Percentiles rank a stretch among this genome's conserved stretches.
Evolutionary conservation across 2,888 invertebrate genomes (phyloP).

Genomic region (Bellardia bayeri): DNA sequence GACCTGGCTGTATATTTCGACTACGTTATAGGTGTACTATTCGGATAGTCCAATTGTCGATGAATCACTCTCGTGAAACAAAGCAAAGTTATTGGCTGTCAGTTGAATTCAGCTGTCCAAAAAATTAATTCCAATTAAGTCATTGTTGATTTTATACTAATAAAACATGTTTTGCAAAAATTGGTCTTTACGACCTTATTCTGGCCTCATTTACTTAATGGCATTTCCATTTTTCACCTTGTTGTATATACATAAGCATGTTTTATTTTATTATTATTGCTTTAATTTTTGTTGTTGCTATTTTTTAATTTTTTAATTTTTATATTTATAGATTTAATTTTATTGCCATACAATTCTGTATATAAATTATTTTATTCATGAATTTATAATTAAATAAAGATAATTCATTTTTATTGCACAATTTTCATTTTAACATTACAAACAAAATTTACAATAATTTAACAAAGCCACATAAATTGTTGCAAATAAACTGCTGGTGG

Average conservation of each 20-base stretch:
- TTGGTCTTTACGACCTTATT: too few relatives aligned
- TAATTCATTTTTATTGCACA: slow-evolving; percentile 67
- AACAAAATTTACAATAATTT: slow-evolving; percentile 51
- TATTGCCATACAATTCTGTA: slow-evolving; percentile 62
- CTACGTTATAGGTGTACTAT: too few relatives aligned
- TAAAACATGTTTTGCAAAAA: too few relatives aligned
- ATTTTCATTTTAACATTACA: slow-evolving; percentile 13
- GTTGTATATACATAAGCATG: neutral
- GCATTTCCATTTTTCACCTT: slow-evolving; percentile 36
- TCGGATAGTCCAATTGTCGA: too few relatives aligned
- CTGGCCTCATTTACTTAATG: neutral
- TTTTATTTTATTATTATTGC: slow-evolving; percentile 18
- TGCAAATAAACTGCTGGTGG: neutral
- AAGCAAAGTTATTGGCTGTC: too few relatives aligned
- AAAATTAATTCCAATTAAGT: too few relatives aligned
- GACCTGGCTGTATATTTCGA: too few relatives aligned
- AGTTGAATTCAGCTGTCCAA: too few relatives aligned
- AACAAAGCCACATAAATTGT: slow-evolving; percentile 1
- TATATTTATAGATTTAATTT: slow-evolving; percentile 70
- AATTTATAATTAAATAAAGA: slow-evolving; percentile 72
- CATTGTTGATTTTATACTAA: too few relatives aligned
- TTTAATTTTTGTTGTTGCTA: neutral
- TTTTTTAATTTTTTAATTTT: slow-evolving; percentile 41
- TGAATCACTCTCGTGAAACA: too few relatives aligned
- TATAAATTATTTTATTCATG: slow-evolving; percentile 67